phyloP scores from a whole-genome alignment of 1,140 invertebrate genomes.

The Tenebrio molitor region DNA sequence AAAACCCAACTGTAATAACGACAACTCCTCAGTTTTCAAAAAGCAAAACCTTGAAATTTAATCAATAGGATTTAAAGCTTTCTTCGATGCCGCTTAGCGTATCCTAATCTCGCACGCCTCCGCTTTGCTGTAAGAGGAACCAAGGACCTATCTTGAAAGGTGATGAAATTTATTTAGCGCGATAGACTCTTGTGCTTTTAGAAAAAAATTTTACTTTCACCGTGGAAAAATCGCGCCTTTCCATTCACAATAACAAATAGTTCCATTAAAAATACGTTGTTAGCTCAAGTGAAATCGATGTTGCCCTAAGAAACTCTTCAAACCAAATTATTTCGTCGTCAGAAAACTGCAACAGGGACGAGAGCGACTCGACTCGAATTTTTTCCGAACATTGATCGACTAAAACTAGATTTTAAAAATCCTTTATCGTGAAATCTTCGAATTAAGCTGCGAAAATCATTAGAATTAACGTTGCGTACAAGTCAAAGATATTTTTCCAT shows the following conservation, averaged over 20 bases:
- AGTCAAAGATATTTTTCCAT: too few species aligned
- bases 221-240: slow-evolving; percentile 14
- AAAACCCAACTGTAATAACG: neutral
- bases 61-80: slow-evolving; percentile 39
- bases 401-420: too few species aligned
- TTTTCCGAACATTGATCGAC: too few species aligned
- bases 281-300: slow-evolving; percentile 12
- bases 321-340: slow-evolving; percentile 9
- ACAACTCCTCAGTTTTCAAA: neutral
- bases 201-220: slow-evolving; percentile 32
- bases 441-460: too few species aligned
- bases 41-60: slow-evolving; percentile 18
- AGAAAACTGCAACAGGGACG: neutral
- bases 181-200: slow-evolving; percentile 39
- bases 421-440: too few species aligned
- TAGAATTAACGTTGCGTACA: too few species aligned
- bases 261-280: slow-evolving; percentile 21
- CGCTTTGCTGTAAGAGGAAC: slow-evolving; percentile 32
- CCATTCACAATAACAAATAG: slow-evolving; percentile 26
- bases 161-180: slow-evolving; percentile 37
- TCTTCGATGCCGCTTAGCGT: slow-evolving; percentile 27
- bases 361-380: neutral
- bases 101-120: slow-evolving; percentile 33
- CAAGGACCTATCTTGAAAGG: slow-evolving; percentile 38
- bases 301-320: neutral